phyloP scores from a whole-genome alignment of 1,140 invertebrate species.

The Cydia fagiglandana region DNA sequence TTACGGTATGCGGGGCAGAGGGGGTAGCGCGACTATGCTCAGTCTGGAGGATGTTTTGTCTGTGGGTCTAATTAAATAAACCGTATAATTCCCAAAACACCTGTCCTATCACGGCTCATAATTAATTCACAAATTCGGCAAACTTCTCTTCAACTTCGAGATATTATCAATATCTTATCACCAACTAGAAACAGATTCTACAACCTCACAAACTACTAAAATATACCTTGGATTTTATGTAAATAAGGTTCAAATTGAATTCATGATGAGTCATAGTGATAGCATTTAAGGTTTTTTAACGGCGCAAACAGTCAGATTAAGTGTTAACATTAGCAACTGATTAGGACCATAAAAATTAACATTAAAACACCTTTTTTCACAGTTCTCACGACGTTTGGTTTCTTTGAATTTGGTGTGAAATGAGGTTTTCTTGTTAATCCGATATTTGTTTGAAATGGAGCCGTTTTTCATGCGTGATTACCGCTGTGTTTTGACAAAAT shows the following conservation, averaged over 20 bases:
- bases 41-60: no score
- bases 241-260: background rate
- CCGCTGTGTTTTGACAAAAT: no score
- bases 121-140: conserved; percentile 19
- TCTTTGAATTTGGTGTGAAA: conserved; percentile 14
- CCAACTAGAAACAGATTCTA: conserved; percentile 16
- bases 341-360: conserved; percentile 44
- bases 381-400: conserved; percentile 22
- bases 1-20: no score
- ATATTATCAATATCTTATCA: conserved; percentile 18
- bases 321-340: conserved; percentile 36
- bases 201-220: background rate
- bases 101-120: background rate
- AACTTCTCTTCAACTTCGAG: conserved; percentile 21
- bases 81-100: conserved; percentile 12
- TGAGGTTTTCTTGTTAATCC: background rate
- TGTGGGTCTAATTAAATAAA: no score
- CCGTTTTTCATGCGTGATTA: background rate
- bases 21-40: no score
- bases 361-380: conserved; percentile 24
- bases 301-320: conserved; percentile 34
- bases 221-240: background rate
- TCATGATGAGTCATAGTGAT: background rate
- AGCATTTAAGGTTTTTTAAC: conserved; percentile 23
- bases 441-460: background rate